These are phyloP conservation scores for Rhingia rostrata DNA, from an alignment of 2,888 invertebrate species.

Conservation along the genomic window DNA sequence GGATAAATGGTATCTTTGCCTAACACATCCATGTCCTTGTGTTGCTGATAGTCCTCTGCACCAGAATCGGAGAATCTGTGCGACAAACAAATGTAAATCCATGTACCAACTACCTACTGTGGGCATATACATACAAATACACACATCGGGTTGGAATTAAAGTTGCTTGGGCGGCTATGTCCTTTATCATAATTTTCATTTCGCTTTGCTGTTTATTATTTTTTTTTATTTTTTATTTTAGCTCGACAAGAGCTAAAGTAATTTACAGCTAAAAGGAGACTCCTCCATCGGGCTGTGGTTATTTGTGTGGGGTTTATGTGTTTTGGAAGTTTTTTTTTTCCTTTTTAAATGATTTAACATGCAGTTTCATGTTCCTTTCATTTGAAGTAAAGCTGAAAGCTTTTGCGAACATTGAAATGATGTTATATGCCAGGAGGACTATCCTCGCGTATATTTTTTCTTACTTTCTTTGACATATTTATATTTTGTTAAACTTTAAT, in stretches of 20 bases:
- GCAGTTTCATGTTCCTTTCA: slow-evolving; percentile 14
- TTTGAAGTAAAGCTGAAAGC: slow-evolving; percentile 29
- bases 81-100: slow-evolving; percentile 19
- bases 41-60: neutral
- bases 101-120: neutral
- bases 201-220: neutral
- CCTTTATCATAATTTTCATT: slow-evolving; percentile 33
- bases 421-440: slow-evolving; percentile 35
- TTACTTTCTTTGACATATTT: neutral
- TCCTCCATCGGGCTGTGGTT: neutral
- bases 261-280: slow-evolving; percentile 38
- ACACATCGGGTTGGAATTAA: neutral
- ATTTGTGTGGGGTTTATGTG: neutral
- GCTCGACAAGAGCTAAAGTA: slow-evolving; percentile 30
- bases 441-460: slow-evolving; percentile 15
- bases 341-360: slow-evolving; percentile 42
- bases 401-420: slow-evolving; percentile 33
- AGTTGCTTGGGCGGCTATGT: slow-evolving; percentile 24
- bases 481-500: slow-evolving; percentile 18
- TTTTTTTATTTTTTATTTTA: neutral
- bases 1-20: neutral
- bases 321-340: slow-evolving; percentile 6
- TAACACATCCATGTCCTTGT: slow-evolving; percentile 14
- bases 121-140: neutral
- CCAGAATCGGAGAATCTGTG: slow-evolving; percentile 16